A percentile compares a stretch with the other conserved stretches of the same genome.
These are phyloP conservation scores for Azemiops feae DNA, from an alignment of 2,113 vertebrate genomes.

Conservation along the genomic window DNA sequence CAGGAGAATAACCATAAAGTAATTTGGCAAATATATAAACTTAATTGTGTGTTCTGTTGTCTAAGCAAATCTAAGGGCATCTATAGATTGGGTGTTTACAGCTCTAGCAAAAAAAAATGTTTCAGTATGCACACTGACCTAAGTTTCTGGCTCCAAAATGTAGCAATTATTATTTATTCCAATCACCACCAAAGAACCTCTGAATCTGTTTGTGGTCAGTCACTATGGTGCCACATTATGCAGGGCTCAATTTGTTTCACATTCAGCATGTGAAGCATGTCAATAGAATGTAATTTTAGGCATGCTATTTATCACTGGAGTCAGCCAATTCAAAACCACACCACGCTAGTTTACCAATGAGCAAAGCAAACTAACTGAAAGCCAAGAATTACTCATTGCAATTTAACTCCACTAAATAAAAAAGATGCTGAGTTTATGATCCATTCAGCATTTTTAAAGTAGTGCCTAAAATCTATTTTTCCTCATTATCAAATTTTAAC, in stretches of 20 bases:
- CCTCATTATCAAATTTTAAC: neutral
- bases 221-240: neutral
- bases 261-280: neutral
- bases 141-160: neutral
- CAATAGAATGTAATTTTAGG: conserved; percentile 8
- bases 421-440: neutral
- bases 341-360: neutral
- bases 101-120: neutral
- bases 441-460: neutral
- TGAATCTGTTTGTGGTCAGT: neutral
- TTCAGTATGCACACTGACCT: neutral
- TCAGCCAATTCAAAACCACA: conserved; percentile 16
- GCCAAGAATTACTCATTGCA: neutral
- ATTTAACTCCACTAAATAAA: neutral
- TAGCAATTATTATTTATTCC: neutral
- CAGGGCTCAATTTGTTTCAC: neutral
- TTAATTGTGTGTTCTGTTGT: neutral
- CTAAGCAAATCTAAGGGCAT: neutral
- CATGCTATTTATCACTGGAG: conserved; percentile 9
- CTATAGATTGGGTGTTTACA: neutral
- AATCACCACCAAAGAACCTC: neutral
- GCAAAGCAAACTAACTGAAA: neutral
- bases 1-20: neutral
- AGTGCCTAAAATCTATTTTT: neutral
- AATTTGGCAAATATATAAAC: neutral